phyloP scores from a whole-genome alignment of 2,888 invertebrate species.

The Blastobasis lacticolella region DNA sequence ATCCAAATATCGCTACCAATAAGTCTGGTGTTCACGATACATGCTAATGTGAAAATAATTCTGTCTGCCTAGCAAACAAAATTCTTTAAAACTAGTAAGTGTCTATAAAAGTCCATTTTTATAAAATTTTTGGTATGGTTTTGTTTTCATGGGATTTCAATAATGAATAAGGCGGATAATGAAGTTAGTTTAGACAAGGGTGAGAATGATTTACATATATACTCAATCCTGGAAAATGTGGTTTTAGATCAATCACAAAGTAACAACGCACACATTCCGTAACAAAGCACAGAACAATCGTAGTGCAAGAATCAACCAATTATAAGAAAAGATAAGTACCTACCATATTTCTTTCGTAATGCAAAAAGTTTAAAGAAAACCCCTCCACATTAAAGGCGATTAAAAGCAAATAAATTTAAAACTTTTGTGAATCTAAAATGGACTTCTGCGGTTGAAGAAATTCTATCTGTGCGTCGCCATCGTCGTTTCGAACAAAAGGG shows the following conservation, averaged over 20 bases:
- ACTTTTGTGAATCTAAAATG: background rate
- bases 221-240: too few relatives aligned
- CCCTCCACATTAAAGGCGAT: background rate
- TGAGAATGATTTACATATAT: too few relatives aligned
- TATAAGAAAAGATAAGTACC: too few relatives aligned
- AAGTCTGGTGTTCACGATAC: too few relatives aligned
- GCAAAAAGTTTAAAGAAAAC: background rate
- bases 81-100: background rate
- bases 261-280: too few relatives aligned
- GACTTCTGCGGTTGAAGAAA: background rate
- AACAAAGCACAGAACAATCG: too few relatives aligned
- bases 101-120: background rate
- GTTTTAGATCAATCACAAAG: too few relatives aligned
- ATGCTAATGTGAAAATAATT: too few relatives aligned
- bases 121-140: background rate
- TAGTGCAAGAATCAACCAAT: too few relatives aligned
- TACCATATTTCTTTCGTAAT: too few relatives aligned
- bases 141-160: background rate
- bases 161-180: background rate
- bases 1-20: background rate
- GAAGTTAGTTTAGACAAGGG: too few relatives aligned
- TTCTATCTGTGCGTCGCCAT: background rate
- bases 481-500: too few relatives aligned
- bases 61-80: background rate
- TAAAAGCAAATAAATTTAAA: background rate